Evolutionary conservation across 1,140 invertebrate genomes (phyloP).

Genomic region (Panonychus citri): DNA sequence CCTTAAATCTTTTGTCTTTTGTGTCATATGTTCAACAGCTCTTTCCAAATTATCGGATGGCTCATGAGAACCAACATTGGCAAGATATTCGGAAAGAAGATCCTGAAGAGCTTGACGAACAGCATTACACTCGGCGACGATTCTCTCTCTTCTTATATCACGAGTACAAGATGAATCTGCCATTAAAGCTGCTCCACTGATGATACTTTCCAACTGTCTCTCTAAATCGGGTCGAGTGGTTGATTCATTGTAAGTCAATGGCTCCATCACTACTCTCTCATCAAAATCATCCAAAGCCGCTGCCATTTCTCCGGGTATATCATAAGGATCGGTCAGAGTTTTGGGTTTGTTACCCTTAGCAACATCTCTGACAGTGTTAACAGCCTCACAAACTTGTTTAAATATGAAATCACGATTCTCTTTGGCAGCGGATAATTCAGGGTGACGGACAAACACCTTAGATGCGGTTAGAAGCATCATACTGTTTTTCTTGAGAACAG

Average conservation of each 20-base stretch:
- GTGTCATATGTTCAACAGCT: conserved; percentile 87
- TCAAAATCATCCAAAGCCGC: conserved; percentile 92
- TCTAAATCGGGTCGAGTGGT: conserved; percentile 80
- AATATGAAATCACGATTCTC: conserved; percentile 85
- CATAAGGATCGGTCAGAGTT: conserved; percentile 31
- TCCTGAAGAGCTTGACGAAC: conserved; percentile 96
- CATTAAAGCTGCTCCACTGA: conserved; percentile 88
- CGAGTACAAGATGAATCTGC: conserved; percentile 83
- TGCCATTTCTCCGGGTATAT: conserved; percentile 72
- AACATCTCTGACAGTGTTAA: conserved; percentile 79
- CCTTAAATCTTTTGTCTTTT: conserved; percentile 75
- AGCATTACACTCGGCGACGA: conserved; percentile 93
- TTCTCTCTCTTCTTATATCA: conserved; percentile 72
- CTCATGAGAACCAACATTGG: conserved; percentile 76
- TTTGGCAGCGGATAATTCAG: conserved; percentile 80
- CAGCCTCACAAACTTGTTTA: conserved; percentile 77
- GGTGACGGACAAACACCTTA: conserved; percentile 93
- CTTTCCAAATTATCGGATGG: conserved; percentile 67
- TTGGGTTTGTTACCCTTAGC: conserved; percentile 54
- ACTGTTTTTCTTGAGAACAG: conserved; percentile 87
- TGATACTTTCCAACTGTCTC: conserved; percentile 86
- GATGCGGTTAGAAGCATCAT: conserved; percentile 93
- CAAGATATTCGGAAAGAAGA: conserved; percentile 84
- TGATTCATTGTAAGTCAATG: conserved; percentile 72
- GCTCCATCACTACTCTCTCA: conserved; percentile 89